Conservation (phyloP, 2,113 vertebrate species). For the Bostrychus sinensis region DNA sequence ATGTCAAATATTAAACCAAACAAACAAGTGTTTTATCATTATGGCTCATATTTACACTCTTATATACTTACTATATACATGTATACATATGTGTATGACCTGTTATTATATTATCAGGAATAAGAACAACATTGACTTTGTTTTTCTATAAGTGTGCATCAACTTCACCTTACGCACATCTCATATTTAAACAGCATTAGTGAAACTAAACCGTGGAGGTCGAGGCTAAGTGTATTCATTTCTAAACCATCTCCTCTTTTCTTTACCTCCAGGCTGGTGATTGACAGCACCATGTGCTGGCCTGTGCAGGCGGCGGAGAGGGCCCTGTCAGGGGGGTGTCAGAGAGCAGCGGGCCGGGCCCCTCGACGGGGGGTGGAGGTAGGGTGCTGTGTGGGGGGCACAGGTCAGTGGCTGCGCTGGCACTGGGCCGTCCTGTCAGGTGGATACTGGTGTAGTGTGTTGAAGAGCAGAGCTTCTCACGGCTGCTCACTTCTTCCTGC, state of each 20-base stretch:
- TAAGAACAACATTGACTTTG: slow-evolving; percentile 19
- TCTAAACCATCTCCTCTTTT: slow-evolving; percentile 51
- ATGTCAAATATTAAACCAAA: slow-evolving; percentile 10
- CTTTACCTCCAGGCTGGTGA: slow-evolving; percentile 68
- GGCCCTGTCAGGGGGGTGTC: slow-evolving; percentile 68
- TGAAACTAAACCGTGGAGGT: slow-evolving; percentile 29
- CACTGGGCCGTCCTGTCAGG: slow-evolving; percentile 63
- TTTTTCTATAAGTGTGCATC: slow-evolving; percentile 30
- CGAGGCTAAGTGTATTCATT: slow-evolving; percentile 55
- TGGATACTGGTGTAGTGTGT: slow-evolving; percentile 40
- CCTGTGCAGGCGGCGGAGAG: slow-evolving; percentile 66
- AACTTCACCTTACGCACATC: slow-evolving; percentile 41
- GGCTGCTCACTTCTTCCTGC: slow-evolving; percentile 84
- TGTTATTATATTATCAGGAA: slow-evolving; percentile 25
- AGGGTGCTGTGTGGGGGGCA: slow-evolving; percentile 47
- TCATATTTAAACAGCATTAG: slow-evolving; percentile 40
- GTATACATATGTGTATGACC: slow-evolving; percentile 5
- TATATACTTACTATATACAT: not conserved
- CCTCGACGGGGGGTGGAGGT: slow-evolving; percentile 63
- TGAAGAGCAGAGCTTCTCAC: slow-evolving; percentile 56
- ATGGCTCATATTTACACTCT: too few species aligned
- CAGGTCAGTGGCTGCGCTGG: slow-evolving; percentile 57
- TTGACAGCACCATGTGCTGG: slow-evolving; percentile 74
- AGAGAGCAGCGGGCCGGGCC: slow-evolving; percentile 63
- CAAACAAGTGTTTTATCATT: not conserved